Conservation (phyloP, 1,140 invertebrate species). For the Drosophila eugracilis region DNA sequence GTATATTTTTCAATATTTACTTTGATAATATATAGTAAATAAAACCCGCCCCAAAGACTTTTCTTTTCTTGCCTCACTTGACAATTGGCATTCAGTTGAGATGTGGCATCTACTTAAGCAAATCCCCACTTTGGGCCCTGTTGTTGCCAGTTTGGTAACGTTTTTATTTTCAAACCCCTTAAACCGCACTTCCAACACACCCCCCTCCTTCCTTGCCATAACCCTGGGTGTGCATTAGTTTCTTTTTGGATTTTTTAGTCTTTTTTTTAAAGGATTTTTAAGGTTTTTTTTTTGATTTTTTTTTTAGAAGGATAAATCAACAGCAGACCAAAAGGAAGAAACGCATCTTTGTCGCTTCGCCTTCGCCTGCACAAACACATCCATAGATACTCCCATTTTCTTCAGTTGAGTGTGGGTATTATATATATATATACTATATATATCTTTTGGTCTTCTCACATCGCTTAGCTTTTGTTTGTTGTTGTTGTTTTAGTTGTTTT, state of each 20-base stretch:
- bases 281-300: neutral
- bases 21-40: neutral
- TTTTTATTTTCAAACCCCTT: too few relatives aligned
- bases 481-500: constrained; percentile 27
- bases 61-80: too few relatives aligned
- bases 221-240: neutral
- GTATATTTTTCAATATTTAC: neutral
- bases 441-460: constrained; percentile 61
- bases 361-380: too few relatives aligned
- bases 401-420: neutral
- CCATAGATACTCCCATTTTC: constrained; percentile 12
- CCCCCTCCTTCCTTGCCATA: neutral
- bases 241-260: neutral
- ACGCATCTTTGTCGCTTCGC: constrained; percentile 50
- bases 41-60: neutral
- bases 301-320: constrained; percentile 19
- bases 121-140: constrained; percentile 6
- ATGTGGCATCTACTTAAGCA: neutral
- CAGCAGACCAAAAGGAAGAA: constrained; percentile 31
- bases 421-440: constrained; percentile 13
- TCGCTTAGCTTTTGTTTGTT: constrained; percentile 75
- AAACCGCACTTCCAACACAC: too few relatives aligned
- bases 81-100: constrained; percentile 11
- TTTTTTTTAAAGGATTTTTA: neutral
- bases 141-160: neutral